Evolutionary conservation across 2,113 vertebrate species (phyloP).

Genomic region (Corythornis cristatus): DNA sequence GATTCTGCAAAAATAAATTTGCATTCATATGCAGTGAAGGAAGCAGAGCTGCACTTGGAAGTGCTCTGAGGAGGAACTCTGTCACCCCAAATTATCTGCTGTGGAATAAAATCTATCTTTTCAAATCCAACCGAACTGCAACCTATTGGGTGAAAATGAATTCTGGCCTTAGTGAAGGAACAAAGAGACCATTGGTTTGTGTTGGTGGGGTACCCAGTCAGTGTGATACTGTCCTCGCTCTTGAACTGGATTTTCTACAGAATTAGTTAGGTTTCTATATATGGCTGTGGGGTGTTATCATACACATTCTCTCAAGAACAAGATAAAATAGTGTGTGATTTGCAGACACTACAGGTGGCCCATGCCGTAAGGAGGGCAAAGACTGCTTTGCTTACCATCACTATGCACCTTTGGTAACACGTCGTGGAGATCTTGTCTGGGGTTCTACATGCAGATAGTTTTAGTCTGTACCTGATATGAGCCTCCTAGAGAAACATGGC

Average conservation of each 20-base stretch:
- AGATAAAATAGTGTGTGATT: background rate
- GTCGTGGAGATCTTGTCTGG: background rate
- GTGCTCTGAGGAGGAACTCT: accelerated
- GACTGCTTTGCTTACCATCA: background rate
- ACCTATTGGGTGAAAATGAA: background rate
- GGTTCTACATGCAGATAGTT: background rate
- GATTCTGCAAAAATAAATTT: background rate
- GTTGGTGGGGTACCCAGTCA: background rate
- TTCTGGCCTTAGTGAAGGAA: background rate
- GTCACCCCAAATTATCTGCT: background rate
- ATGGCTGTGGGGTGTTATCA: background rate
- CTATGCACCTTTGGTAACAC: background rate
- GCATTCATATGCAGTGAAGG: background rate
- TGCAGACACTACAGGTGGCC: background rate
- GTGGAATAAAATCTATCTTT: background rate
- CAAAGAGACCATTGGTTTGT: background rate
- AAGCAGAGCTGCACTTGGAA: background rate
- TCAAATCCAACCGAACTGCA: background rate
- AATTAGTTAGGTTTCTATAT: background rate
- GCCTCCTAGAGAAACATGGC: background rate
- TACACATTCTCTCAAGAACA: background rate
- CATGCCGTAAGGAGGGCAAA: background rate
- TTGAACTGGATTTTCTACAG: background rate
- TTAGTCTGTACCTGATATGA: background rate
- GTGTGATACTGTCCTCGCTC: background rate